Conservation (phyloP, 2,888 invertebrate species). For the Clitarchus hookeri region DNA sequence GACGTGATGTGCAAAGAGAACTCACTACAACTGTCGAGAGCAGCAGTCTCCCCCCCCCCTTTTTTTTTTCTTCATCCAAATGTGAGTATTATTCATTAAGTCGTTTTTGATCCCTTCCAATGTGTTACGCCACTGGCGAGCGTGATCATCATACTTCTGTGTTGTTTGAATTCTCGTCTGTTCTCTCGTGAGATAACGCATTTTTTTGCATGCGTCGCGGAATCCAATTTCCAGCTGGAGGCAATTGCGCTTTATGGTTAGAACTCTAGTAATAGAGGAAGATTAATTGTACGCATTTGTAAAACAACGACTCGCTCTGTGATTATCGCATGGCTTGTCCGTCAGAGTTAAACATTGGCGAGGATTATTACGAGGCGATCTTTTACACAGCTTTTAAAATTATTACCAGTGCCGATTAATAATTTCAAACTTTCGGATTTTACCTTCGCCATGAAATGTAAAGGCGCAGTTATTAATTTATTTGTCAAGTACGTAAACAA, state of each 20-base stretch:
- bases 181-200: not conserved
- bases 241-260: not conserved
- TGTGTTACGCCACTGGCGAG: too few species aligned
- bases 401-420: not conserved
- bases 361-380: not conserved
- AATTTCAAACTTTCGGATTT: too few species aligned
- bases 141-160: not conserved
- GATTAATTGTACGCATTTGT: not conserved
- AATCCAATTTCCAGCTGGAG: not conserved
- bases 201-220: not conserved
- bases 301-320: not conserved
- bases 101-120: too few species aligned
- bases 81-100: too few species aligned
- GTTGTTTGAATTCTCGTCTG: not conserved
- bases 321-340: not conserved
- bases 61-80: too few species aligned
- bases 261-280: not conserved
- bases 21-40: too few species aligned
- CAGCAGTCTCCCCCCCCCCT: too few species aligned
- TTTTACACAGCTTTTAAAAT: not conserved
- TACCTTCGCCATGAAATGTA: too few species aligned
- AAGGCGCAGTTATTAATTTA: too few species aligned
- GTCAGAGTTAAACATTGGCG: not conserved
- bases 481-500: too few species aligned
- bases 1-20: too few species aligned